Evolutionary conservation across 2,797 vertebrate genomes (phyloP).

Genomic region (Ctenopoma multispine): DNA sequence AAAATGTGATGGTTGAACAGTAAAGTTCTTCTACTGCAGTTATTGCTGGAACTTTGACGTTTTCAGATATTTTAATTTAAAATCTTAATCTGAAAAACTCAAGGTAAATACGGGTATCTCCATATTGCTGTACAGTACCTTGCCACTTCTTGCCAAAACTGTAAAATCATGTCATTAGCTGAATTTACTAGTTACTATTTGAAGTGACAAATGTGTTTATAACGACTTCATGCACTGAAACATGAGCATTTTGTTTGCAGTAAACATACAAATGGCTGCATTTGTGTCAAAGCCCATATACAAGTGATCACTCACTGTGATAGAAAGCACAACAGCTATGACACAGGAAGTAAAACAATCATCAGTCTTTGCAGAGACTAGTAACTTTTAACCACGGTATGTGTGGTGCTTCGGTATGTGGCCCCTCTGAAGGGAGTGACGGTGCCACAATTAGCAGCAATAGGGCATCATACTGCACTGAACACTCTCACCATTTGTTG

Average conservation of each 20-base stretch:
- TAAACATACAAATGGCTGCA: slow-evolving; percentile 1
- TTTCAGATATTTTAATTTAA: background rate
- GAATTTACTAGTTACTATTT: background rate
- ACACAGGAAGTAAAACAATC: slow-evolving; percentile 13
- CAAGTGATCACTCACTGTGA: background rate
- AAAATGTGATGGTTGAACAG: too few relatives aligned
- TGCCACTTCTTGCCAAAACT: too few relatives aligned
- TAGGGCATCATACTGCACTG: background rate
- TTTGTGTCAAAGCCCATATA: background rate
- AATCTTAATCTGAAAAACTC: background rate
- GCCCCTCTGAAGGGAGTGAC: background rate
- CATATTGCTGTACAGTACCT: too few relatives aligned
- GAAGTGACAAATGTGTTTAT: background rate
- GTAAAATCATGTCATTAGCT: background rate
- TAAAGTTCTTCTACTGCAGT: too few relatives aligned
- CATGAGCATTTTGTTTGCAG: background rate
- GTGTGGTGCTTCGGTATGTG: background rate
- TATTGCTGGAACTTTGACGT: too few relatives aligned
- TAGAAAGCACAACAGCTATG: slow-evolving; percentile 40
- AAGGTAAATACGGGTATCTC: too few relatives aligned
- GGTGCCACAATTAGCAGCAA: slow-evolving; percentile 7
- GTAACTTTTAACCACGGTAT: slow-evolving; percentile 24
- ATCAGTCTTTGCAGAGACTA: slow-evolving; percentile 31
- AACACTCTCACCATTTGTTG: background rate
- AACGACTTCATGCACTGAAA: slow-evolving; percentile 2